Evolutionary conservation across 2,113 vertebrate genomes (phyloP).

Genomic region (Microcebus jonahi): DNA sequence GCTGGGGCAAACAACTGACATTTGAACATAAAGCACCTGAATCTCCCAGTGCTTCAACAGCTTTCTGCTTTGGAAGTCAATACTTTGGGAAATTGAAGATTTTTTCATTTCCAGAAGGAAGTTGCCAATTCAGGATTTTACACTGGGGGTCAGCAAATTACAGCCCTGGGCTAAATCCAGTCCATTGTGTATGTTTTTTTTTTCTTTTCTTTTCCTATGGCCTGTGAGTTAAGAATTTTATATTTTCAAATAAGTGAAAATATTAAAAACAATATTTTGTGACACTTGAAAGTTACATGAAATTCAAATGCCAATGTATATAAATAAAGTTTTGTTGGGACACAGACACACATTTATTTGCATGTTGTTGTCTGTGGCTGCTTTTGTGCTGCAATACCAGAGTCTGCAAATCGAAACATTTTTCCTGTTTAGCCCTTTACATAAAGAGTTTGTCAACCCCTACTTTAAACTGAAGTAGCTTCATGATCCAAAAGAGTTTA

Average conservation of each 20-base stretch:
- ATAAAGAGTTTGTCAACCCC: not conserved
- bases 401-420: constrained; percentile 16
- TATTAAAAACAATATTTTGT: not conserved
- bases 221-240: not conserved
- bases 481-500: constrained; percentile 2
- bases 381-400: not conserved
- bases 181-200: not conserved
- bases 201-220: not conserved
- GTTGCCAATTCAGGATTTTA: constrained; percentile 11
- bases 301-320: not conserved
- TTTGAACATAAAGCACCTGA: not conserved
- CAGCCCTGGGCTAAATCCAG: not conserved
- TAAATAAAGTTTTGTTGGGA: constrained; percentile 16
- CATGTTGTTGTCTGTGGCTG: not conserved
- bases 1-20: not conserved
- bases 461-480: constrained; percentile 35
- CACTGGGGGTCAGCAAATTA: not conserved
- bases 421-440: not conserved
- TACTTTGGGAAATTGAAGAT: not conserved
- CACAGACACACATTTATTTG: not conserved
- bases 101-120: not conserved
- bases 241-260: constrained; percentile 28
- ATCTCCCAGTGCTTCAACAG: not conserved
- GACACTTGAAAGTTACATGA: not conserved
- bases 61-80: constrained; percentile 18